Evolutionary conservation across 2,888 invertebrate genomes (phyloP).

Genomic region (Caenorhabditis japonica): DNA sequence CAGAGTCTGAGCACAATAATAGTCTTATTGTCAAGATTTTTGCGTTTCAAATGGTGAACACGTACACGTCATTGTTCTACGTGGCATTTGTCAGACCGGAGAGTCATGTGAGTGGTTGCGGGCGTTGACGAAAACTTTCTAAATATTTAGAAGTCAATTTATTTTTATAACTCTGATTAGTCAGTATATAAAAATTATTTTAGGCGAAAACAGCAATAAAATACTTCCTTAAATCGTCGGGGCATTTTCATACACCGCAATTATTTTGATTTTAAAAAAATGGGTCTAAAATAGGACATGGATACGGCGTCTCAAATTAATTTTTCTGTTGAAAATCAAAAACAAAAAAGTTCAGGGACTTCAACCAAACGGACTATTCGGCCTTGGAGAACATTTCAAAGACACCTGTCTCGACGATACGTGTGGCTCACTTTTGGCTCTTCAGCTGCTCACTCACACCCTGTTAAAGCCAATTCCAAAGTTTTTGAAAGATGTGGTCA

Average conservation of each 20-base stretch:
- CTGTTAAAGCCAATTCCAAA: constrained; percentile 79
- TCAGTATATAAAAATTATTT: too few species aligned
- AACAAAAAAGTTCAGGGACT: constrained; percentile 56
- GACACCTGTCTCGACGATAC: constrained; percentile 78
- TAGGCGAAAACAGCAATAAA: too few species aligned
- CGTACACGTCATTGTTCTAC: constrained; percentile 80
- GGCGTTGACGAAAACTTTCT: too few species aligned
- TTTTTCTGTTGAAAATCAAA: background rate
- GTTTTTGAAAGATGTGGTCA: constrained; percentile 78
- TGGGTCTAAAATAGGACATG: too few species aligned
- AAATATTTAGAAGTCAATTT: too few species aligned
- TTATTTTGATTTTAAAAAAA: too few species aligned
- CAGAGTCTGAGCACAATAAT: constrained; percentile 79
- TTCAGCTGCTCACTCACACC: constrained; percentile 79
- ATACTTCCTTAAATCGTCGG: too few species aligned
- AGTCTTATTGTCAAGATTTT: constrained; percentile 79
- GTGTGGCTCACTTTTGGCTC: constrained; percentile 79
- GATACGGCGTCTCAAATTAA: background rate
- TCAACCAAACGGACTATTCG: constrained; percentile 73
- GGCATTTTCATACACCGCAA: too few species aligned
- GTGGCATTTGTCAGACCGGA: constrained; percentile 79
- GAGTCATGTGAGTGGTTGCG: constrained; percentile 61
- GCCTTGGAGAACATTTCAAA: constrained; percentile 76
- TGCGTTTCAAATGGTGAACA: constrained; percentile 80
- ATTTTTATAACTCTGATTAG: too few species aligned